These are phyloP conservation scores for Didymodactylos carnosus DNA, from an alignment of 2,888 invertebrate species.

Conservation along the genomic window DNA sequence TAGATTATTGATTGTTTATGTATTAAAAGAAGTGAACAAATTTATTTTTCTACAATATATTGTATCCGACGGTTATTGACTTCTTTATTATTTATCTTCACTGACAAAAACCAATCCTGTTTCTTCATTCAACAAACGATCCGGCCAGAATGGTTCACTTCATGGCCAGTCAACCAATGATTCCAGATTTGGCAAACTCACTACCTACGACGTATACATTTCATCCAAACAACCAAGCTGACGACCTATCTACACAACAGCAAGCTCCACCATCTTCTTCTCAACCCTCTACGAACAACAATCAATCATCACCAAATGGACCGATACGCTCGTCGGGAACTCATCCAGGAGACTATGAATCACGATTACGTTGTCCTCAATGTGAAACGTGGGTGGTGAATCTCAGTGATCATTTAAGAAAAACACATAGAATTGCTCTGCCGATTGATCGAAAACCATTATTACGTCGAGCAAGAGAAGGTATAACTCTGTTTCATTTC, in stretches of 20 bases:
- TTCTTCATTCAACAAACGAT: no score
- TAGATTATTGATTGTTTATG: no score
- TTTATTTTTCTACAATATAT: no score
- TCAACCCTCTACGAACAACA: neutral
- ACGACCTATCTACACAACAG: neutral
- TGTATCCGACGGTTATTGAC: no score
- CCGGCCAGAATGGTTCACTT: neutral
- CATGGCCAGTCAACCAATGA: neutral
- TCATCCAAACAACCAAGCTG: neutral
- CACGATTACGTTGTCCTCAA: neutral
- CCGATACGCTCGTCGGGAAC: neutral
- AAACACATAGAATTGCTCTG: neutral
- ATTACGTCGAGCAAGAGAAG: neutral
- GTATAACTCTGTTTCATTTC: no score
- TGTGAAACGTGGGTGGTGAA: neutral
- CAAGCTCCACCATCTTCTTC: neutral
- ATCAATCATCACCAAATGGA: neutral
- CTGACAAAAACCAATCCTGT: no score
- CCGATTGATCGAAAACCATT: neutral
- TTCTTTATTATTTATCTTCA: no score
- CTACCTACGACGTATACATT: neutral
- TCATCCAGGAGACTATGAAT: neutral
- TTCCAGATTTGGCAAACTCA: neutral
- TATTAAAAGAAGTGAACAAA: no score
- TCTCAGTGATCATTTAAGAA: neutral